A percentile compares a stretch with the other conserved stretches of the same genome.
Evolutionary conservation across 2,888 invertebrate species (phyloP).

Genomic region (Scelioninae gen. 2): DNA sequence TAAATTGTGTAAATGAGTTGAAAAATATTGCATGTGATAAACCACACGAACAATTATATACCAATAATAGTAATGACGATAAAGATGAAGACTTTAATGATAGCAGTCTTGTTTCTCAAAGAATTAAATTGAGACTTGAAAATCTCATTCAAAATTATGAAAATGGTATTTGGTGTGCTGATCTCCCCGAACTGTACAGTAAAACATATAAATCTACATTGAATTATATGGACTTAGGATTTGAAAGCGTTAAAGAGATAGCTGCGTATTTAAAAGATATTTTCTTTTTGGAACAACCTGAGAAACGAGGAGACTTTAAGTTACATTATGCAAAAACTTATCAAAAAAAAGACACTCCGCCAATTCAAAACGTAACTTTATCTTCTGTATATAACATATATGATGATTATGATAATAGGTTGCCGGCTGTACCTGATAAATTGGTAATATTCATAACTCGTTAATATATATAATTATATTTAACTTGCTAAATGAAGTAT

Average conservation of each 20-base stretch:
- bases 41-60: too few relatives aligned
- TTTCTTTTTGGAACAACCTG: constrained; percentile 63
- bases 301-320: constrained; percentile 64
- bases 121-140: constrained; percentile 61
- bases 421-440: constrained; percentile 65
- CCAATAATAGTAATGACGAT: not conserved
- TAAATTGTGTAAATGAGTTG: too few relatives aligned
- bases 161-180: constrained; percentile 71
- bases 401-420: constrained; percentile 53
- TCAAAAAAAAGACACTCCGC: constrained; percentile 27
- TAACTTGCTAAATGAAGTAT: too few relatives aligned
- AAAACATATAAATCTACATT: constrained; percentile 66
- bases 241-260: constrained; percentile 68
- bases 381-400: constrained; percentile 63
- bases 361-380: constrained; percentile 36
- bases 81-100: not conserved
- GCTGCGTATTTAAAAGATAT: constrained; percentile 68
- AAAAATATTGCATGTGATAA: too few relatives aligned
- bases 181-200: constrained; percentile 66
- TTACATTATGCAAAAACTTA: constrained; percentile 63
- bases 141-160: constrained; percentile 67
- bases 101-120: constrained; percentile 61
- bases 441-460: constrained; percentile 65
- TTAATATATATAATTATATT: too few relatives aligned
- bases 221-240: constrained; percentile 69